phyloP scores from a whole-genome alignment of 2,113 vertebrate species.

The Raja brachyura region DNA sequence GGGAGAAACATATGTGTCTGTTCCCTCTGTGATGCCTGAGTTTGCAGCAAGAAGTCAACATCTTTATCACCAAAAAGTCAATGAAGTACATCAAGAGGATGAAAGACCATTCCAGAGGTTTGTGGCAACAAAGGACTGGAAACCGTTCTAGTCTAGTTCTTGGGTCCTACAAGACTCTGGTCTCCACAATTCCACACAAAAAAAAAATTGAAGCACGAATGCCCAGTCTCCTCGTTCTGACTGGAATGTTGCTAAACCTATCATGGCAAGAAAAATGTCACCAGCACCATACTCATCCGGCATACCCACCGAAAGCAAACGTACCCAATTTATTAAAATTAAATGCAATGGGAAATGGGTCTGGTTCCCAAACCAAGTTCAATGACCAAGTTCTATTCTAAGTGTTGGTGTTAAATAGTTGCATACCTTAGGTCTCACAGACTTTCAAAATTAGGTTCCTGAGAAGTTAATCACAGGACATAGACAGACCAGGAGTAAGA shows the following conservation, averaged over 20 bases:
- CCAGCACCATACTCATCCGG: not conserved
- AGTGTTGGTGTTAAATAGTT: not conserved
- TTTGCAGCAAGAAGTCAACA: not conserved
- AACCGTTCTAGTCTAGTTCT: not conserved
- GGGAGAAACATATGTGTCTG: too few species aligned
- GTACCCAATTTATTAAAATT: conserved; percentile 26
- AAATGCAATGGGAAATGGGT: conserved; percentile 19
- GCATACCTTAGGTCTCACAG: not conserved
- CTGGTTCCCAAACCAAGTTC: not conserved
- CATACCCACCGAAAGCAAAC: conserved; percentile 18
- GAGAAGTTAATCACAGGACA: not conserved
- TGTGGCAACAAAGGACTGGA: not conserved
- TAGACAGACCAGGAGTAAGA: too few species aligned
- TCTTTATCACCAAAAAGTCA: not conserved
- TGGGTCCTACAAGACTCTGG: not conserved
- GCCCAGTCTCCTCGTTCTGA: not conserved
- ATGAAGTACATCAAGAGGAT: not conserved
- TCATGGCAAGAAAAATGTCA: not conserved
- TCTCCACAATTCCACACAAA: not conserved
- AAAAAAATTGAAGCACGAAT: not conserved
- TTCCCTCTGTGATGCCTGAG: too few species aligned
- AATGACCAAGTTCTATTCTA: not conserved
- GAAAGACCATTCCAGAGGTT: too few species aligned
- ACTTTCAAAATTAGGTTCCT: not conserved
- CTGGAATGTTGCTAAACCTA: not conserved